phyloP scores from a whole-genome alignment of 1,140 invertebrate species.

The Magallana angulata region DNA sequence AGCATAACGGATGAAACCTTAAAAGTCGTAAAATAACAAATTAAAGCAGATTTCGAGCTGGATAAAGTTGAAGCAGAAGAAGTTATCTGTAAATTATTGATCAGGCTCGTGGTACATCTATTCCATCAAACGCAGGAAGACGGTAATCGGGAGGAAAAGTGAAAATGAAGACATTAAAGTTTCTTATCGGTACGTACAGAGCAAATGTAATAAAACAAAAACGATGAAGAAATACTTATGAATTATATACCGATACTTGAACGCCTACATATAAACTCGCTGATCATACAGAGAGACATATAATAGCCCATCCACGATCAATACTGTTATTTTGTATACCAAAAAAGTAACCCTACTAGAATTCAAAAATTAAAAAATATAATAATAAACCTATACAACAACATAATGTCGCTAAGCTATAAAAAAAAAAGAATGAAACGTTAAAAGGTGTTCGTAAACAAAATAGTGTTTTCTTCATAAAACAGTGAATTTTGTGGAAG shows the following conservation, averaged over 20 bases:
- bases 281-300: too few relatives aligned
- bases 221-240: neutral
- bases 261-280: too few relatives aligned
- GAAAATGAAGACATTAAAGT: constrained; percentile 11
- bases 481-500: too few relatives aligned
- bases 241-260: neutral
- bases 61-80: neutral
- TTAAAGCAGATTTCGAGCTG: neutral
- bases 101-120: constrained; percentile 20
- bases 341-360: too few relatives aligned
- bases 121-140: neutral
- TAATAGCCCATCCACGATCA: too few relatives aligned
- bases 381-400: too few relatives aligned
- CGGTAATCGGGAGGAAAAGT: neutral
- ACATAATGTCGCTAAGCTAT: too few relatives aligned
- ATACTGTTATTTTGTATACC: too few relatives aligned
- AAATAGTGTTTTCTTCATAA: too few relatives aligned
- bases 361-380: too few relatives aligned
- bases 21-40: constrained; percentile 17
- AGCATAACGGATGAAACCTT: constrained; percentile 20
- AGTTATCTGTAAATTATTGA: constrained; percentile 28
- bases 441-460: too few relatives aligned
- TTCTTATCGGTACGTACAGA: neutral
- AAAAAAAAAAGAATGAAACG: too few relatives aligned
- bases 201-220: neutral